Evolutionary conservation across 2,113 vertebrate species (phyloP).

Genomic region (Trogon surrucura): DNA sequence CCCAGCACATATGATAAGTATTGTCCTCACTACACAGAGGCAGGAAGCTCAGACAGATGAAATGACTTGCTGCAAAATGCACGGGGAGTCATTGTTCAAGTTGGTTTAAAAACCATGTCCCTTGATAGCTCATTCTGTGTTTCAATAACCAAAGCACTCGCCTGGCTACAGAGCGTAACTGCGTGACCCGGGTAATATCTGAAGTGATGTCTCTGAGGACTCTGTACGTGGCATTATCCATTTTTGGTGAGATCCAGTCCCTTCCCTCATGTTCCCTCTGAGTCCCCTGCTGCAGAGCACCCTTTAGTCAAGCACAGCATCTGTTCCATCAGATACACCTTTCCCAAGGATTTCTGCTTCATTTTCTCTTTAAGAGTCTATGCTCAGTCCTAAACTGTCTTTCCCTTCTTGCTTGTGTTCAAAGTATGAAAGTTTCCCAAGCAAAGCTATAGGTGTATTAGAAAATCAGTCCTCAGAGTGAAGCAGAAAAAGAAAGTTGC

Average conservation of each 20-base stretch:
- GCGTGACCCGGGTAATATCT: background rate
- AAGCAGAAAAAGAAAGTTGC: background rate
- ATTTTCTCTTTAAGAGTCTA: background rate
- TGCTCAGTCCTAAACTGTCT: background rate
- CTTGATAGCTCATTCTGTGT: background rate
- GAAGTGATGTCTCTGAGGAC: background rate
- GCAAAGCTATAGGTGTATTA: background rate
- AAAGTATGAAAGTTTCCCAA: background rate
- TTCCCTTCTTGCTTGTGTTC: background rate
- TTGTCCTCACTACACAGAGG: background rate
- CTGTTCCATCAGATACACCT: background rate
- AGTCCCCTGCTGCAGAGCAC: background rate
- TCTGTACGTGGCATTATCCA: background rate
- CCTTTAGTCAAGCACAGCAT: background rate
- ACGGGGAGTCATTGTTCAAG: background rate
- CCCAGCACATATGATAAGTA: background rate
- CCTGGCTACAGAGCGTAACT: background rate
- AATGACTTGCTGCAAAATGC: slow-evolving; percentile 1
- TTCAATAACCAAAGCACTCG: background rate
- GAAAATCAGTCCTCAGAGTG: background rate
- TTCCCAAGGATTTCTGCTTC: background rate
- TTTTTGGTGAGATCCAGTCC: background rate
- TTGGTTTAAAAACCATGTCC: background rate
- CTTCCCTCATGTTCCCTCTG: background rate
- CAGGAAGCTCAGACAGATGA: background rate